Evolutionary conservation across 2,113 vertebrate genomes (phyloP).

Genomic region (Gorsachius goisagi): DNA sequence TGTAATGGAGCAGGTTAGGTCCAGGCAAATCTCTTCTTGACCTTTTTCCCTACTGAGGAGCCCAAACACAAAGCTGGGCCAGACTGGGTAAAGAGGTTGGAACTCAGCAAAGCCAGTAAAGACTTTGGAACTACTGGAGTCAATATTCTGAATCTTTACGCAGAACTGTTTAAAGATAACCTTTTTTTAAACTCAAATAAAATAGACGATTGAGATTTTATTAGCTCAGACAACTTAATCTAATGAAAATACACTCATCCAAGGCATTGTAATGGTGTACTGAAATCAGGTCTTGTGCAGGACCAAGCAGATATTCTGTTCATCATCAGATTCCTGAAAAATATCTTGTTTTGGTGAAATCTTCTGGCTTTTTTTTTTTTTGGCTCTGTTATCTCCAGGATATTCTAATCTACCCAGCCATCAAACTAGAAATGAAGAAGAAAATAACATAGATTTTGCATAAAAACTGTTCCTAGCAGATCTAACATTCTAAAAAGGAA

Average conservation of each 20-base stretch:
- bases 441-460: not conserved
- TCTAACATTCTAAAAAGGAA: not conserved
- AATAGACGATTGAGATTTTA: not conserved
- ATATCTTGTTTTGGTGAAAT: not conserved
- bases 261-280: accelerated
- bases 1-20: not conserved
- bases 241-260: not conserved
- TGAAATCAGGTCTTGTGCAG: not conserved
- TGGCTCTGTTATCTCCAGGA: not conserved
- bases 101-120: not conserved
- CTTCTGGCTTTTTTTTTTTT: not conserved
- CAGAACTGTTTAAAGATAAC: not conserved
- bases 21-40: not conserved
- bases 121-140: not conserved
- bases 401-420: not conserved
- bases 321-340: not conserved
- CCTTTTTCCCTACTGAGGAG: not conserved
- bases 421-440: not conserved
- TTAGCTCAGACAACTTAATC: not conserved
- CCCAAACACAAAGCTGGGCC: not conserved
- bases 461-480: not conserved
- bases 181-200: not conserved
- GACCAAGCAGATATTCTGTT: not conserved
- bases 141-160: not conserved
- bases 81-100: not conserved